A percentile compares a stretch with the other conserved stretches of the same genome.
These are phyloP conservation scores for Platalea minor DNA, from an alignment of 2,797 vertebrate genomes.

Conservation along the genomic window DNA sequence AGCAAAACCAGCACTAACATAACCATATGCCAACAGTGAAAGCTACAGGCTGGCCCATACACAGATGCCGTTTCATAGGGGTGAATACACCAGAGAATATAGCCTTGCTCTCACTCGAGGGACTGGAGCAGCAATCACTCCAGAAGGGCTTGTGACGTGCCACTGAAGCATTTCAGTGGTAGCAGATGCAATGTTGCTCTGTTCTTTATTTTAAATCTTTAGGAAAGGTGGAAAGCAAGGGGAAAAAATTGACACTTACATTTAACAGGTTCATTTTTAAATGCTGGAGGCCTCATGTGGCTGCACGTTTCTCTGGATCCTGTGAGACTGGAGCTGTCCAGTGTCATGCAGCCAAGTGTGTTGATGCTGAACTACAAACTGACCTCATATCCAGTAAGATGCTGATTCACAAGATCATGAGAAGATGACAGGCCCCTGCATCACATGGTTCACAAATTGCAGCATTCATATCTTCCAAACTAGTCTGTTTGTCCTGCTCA, in stretches of 20 bases:
- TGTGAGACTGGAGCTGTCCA: background rate
- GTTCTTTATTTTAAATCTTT: background rate
- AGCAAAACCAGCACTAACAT: background rate
- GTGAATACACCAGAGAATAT: background rate
- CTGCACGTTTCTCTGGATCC: background rate
- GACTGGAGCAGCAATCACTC: background rate
- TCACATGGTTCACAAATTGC: background rate
- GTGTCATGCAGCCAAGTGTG: background rate
- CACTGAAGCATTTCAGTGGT: background rate
- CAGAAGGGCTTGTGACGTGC: background rate
- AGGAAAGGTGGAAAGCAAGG: background rate
- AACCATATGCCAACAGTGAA: background rate
- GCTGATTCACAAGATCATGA: conserved; percentile 18
- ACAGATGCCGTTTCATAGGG: background rate
- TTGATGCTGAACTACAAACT: background rate
- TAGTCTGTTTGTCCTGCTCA: background rate
- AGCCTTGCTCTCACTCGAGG: background rate
- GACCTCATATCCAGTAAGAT: background rate
- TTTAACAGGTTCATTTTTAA: background rate
- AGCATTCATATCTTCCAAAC: background rate
- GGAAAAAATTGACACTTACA: background rate
- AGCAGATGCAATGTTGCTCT: background rate
- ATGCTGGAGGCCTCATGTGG: background rate
- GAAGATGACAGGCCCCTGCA: background rate
- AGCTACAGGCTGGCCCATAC: background rate